Base-by-base conservation (phyloP, 2,797 vertebrate genomes). In the Eremophila alpestris region DNA sequence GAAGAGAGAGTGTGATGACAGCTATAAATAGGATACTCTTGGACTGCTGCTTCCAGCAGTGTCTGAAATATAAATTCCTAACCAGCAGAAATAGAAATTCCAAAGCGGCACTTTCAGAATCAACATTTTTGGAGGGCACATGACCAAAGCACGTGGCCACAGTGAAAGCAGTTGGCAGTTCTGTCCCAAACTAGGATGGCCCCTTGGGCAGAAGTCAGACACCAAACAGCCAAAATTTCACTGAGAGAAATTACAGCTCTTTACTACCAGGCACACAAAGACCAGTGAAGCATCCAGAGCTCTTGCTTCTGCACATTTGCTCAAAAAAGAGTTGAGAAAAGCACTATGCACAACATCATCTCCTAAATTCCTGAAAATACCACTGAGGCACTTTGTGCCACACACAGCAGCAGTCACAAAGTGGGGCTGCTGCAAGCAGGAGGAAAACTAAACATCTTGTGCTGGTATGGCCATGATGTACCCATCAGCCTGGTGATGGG, bases 21-120 rank as follows among this genome's bases (percentile, higher is more conserved):
- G 82, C 87, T 96, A 94, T 89, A 96, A 51, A 93, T 68, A 92
- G 92, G 92, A 87, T 54, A 23, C 79, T 81, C 78, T 82, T 34
- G 63, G 80, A n/a, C 80, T 88, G 76, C 88, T 84, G 79, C 10
- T 78, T 90, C 89, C 85, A 92, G 93, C 94, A 91, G 26, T 0
- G n/a, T 75, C 87, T 90, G 69, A 96, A 95, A 93, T 91, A 83
- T 5, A 43, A 77, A 89, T 68, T 91, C 73, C 76, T 65, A 51
- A 89, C 82, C 41, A 52, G 71, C 52, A 94, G 73, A 87, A 94
- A 94, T 67, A 94, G 85, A 93, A 94, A 85, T 74, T 87, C 56
- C 19, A 30, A 54, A 81, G 82, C 29, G 18, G 38, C 32, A 70
- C 38, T 85, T 51, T 4, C 49, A 81, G 46, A 94, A 90, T 30